phyloP scores from a whole-genome alignment of 1,140 invertebrate species.

The Cydia pomonella region DNA sequence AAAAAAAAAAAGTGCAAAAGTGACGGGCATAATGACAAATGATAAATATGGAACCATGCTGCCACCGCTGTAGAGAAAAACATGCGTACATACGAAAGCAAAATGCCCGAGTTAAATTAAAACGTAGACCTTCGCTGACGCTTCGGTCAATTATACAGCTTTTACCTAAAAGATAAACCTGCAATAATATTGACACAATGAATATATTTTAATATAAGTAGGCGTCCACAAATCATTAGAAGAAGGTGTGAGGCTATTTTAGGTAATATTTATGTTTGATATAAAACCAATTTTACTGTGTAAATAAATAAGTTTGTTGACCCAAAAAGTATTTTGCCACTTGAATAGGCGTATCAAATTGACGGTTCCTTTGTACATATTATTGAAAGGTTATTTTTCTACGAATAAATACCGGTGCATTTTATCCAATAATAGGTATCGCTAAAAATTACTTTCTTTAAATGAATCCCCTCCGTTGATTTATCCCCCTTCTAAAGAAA shows the following conservation, averaged over 20 bases:
- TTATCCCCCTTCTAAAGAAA: too few relatives aligned
- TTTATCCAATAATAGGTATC: too few relatives aligned
- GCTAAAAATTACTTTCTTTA: too few relatives aligned
- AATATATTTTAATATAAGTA: not conserved
- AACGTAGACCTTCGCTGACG: too few relatives aligned
- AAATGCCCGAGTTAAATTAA: too few relatives aligned
- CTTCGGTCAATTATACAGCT: too few relatives aligned
- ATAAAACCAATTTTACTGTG: constrained; percentile 7
- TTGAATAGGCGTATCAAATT: not conserved
- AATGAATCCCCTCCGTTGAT: too few relatives aligned
- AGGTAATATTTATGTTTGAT: not conserved
- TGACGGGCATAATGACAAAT: too few relatives aligned
- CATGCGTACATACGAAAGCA: too few relatives aligned
- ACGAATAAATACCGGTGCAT: not conserved
- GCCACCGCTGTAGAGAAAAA: too few relatives aligned
- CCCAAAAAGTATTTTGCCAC: not conserved
- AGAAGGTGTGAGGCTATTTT: not conserved
- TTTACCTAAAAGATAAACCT: not conserved
- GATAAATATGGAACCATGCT: too few relatives aligned
- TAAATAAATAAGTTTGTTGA: constrained; percentile 29
- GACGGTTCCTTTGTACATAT: not conserved
- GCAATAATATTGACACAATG: not conserved
- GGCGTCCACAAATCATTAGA: not conserved
- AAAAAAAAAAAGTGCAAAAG: too few relatives aligned
- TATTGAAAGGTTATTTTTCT: not conserved